Percentiles rank a stretch among this genome's conserved stretches.
Conservation (phyloP, 2,797 vertebrate species). For the Micromesistius poutassou region DNA sequence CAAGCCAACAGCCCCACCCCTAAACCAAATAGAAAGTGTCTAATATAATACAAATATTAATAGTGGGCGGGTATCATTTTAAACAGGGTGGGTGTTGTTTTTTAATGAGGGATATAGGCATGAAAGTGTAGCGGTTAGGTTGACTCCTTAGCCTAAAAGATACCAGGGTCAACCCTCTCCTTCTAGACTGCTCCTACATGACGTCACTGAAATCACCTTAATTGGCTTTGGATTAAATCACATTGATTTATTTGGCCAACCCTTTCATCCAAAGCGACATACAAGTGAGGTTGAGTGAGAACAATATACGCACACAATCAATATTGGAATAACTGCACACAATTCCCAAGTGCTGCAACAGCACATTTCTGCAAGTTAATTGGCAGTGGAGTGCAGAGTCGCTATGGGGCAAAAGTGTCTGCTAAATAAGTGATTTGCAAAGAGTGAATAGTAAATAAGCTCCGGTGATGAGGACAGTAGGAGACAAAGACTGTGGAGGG, state of each 20-base stretch:
- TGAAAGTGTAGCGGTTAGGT: background rate
- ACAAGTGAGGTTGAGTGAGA: conserved; percentile 1
- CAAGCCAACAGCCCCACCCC: background rate
- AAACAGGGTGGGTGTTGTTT: background rate
- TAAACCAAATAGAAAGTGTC: background rate
- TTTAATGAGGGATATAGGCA: background rate
- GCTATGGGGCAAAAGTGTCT: background rate
- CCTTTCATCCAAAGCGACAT: background rate
- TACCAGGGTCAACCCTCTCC: background rate
- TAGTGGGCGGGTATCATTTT: background rate
- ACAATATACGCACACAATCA: background rate
- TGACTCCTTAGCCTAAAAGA: background rate
- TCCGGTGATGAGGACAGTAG: background rate
- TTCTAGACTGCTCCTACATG: background rate
- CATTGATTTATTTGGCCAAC: background rate
- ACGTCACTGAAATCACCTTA: background rate
- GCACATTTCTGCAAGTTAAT: background rate
- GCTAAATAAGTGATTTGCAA: background rate
- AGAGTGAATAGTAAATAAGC: background rate
- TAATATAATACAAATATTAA: background rate
- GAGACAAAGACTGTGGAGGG: background rate
- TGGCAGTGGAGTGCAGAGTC: background rate
- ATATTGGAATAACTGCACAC: background rate
- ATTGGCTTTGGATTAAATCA: background rate
- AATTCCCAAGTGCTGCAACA: background rate